Base-by-base conservation (phyloP, 2,888 invertebrate genomes). In the Harpalus rubripes region DNA sequence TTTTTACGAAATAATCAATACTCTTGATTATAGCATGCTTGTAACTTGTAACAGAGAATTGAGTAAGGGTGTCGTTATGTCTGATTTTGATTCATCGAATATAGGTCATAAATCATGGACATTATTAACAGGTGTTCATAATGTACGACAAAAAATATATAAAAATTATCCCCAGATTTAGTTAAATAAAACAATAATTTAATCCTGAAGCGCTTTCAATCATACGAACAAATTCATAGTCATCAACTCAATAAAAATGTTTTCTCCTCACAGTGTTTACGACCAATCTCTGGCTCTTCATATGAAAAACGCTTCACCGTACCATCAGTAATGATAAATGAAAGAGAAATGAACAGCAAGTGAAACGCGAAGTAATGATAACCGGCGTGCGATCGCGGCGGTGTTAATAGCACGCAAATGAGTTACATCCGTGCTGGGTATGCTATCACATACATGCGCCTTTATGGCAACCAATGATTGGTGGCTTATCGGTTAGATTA, bases 321-420 rank as follows among this genome's bases (percentile, higher is more conserved):
- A 32, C 32, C 68, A 68, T 68, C 68, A 68, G 68, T 68, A n/a
- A 15, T 68, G 68, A 68, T 68, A 68, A 68, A 68, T 68, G 68
- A 68, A 68, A 68, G 32, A 68, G 68, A 68, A 68, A 68, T 68
- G 68, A 68, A 74, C 72, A 74, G 26, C 72, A 44, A 74, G 72
- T 72, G 82, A 82, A 82, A 58, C 72, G 82, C 58, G 68, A 82
- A 82, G 72, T 82, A 82, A 68, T 82, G 82, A 82, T 82, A 82
- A 82, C 82, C 72, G 82, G 81, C 32, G 72, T 74, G 72, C 72
- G 72, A 74, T 74, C 72, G 18, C 16, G 72, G 16, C 56, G 39
- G 82, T 39, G 82, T 82, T 82, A 82, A 82, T 82, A 82, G 72
- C 72, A 72, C 82, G 41, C 82, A 82, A 82, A 82, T 82, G 82